Conservation (phyloP, 1,140 invertebrate species). For the Zaprionus inermis region DNA sequence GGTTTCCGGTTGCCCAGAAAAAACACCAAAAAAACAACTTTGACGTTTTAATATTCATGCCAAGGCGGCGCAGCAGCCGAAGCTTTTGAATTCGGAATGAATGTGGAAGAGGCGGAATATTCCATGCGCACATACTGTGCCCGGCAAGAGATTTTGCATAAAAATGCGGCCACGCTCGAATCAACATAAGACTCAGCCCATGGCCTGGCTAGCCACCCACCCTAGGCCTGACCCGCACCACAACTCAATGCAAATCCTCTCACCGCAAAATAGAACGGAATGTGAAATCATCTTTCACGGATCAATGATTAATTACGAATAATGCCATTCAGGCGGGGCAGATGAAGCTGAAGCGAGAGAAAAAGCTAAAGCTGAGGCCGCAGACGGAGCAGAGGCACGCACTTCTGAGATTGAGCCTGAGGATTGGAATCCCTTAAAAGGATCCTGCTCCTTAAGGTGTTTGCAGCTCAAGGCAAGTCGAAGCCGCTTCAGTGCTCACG, state of each 20-base stretch:
- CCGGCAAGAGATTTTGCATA: constrained; percentile 40
- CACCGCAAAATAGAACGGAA: constrained; percentile 62
- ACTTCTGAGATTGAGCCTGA: neutral
- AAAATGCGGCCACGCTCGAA: constrained; percentile 69
- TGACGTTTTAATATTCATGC: constrained; percentile 69
- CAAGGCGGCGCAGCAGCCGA: constrained; percentile 23
- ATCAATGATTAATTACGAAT: constrained; percentile 81
- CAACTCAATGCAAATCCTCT: constrained; percentile 73
- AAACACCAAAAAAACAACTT: constrained; percentile 10
- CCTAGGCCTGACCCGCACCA: neutral
- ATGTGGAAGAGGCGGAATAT: constrained; percentile 8
- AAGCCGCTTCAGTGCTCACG: constrained; percentile 24
- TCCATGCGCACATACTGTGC: neutral
- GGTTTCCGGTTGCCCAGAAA: constrained; percentile 38
- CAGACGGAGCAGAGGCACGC: neutral
- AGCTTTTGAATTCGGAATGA: constrained; percentile 50
- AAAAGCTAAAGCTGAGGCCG: neutral
- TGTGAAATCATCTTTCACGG: constrained; percentile 81
- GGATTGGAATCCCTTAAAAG: constrained; percentile 37
- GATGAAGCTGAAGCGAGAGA: neutral
- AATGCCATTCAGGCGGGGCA: constrained; percentile 67
- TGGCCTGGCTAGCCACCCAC: neutral
- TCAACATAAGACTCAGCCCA: constrained; percentile 64
- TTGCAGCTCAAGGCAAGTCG: constrained; percentile 29
- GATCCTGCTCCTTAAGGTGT: constrained; percentile 55